Evolutionary conservation across 64 coral and sea anemone genomes (phyloP).

Genomic region (Trachythela sp.): DNA sequence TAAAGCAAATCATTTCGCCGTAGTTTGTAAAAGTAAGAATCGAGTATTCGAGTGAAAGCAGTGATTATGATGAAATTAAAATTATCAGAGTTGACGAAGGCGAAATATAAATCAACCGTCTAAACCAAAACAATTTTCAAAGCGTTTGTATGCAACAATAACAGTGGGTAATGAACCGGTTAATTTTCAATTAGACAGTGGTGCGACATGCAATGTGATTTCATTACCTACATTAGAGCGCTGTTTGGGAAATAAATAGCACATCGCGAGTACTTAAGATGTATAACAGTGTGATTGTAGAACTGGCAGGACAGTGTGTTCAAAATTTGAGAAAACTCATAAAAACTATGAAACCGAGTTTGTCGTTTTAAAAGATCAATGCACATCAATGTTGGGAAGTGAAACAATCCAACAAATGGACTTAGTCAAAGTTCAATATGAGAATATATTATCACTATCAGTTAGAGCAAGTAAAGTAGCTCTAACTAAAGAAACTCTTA

Average conservation of each 20-base stretch:
- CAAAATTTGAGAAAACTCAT: conserved; percentile 22
- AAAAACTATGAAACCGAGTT: conserved; percentile 38
- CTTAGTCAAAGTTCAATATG: conserved; percentile 12
- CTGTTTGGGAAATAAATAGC: neutral
- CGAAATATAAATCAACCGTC: neutral
- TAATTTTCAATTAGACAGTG: conserved; percentile 16
- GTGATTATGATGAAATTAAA: neutral
- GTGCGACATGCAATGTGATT: neutral
- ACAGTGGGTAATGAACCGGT: neutral
- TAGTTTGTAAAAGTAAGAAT: neutral
- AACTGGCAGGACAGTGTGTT: conserved; percentile 31
- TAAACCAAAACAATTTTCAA: neutral
- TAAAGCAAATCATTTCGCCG: neutral
- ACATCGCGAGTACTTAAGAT: neutral
- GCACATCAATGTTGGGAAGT: conserved; percentile 10
- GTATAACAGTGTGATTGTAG: conserved; percentile 27
- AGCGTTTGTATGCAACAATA: neutral
- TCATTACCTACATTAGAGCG: neutral
- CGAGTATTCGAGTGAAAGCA: neutral
- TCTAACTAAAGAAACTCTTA: conserved; percentile 15
- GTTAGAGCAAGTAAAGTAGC: neutral
- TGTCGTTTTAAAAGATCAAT: neutral
- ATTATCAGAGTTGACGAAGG: neutral
- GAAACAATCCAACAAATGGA: conserved; percentile 33
- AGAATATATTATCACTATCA: neutral